phyloP scores from a whole-genome alignment of 2,113 vertebrate species.

The Numida meleagris region DNA sequence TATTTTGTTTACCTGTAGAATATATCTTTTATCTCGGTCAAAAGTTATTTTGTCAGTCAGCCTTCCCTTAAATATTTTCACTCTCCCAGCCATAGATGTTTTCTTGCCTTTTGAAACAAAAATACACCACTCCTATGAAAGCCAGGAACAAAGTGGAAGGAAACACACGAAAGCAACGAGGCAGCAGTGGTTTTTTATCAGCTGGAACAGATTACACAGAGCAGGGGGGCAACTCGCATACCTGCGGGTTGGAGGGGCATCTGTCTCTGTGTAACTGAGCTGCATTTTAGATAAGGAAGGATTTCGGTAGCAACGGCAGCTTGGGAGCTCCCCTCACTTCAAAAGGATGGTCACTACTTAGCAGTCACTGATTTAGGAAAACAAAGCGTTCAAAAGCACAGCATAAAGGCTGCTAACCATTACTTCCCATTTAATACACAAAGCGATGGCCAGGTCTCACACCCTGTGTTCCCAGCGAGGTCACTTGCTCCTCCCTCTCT shows the following conservation, averaged over 20 bases:
- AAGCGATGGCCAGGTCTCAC: rapidly evolving
- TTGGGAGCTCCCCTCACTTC: background rate
- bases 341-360: background rate
- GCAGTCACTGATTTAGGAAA: background rate
- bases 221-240: background rate
- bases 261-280: background rate
- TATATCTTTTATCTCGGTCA: background rate
- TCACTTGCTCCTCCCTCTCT: rapidly evolving
- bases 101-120: slow-evolving; percentile 34
- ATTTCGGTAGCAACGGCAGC: background rate
- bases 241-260: background rate
- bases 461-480: rapidly evolving
- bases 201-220: background rate
- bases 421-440: background rate
- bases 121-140: slow-evolving; percentile 25
- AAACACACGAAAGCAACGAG: background rate
- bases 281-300: background rate
- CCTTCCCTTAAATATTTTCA: background rate
- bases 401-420: background rate
- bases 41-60: slow-evolving; percentile 10
- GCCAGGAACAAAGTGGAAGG: background rate
- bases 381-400: background rate
- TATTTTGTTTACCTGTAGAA: background rate
- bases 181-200: background rate
- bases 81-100: background rate